Evolutionary conservation across 2,888 invertebrate genomes (phyloP).

Genomic region (Drosophila conformis): DNA sequence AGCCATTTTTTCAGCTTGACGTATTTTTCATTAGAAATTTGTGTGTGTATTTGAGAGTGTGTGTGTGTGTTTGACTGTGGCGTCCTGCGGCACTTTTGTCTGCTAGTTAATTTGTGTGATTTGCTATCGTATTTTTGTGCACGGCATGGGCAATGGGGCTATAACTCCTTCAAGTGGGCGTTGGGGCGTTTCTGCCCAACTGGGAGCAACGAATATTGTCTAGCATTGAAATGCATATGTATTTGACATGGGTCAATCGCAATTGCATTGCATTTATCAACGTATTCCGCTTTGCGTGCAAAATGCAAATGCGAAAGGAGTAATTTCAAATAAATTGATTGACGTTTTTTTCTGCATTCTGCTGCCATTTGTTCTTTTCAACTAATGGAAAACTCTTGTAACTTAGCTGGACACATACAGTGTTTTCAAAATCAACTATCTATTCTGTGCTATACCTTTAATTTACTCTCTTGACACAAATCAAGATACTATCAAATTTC

Average conservation of each 20-base stretch:
- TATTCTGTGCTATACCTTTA: background rate
- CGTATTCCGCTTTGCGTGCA: background rate
- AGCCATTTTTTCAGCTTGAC: conserved; percentile 4
- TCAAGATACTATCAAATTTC: background rate
- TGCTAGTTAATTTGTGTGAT: conserved; percentile 77
- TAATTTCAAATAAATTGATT: conserved; percentile 2
- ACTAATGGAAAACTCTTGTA: background rate
- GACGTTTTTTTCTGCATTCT: background rate
- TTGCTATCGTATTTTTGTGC: conserved; percentile 41
- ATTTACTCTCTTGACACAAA: background rate
- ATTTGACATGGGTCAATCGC: conserved; percentile 32
- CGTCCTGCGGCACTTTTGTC: conserved; percentile 76
- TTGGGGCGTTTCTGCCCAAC: conserved; percentile 23
- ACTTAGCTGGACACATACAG: background rate
- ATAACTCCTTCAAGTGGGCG: conserved; percentile 20
- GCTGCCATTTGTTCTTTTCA: background rate
- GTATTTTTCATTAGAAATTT: conserved; percentile 17
- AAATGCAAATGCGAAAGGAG: background rate
- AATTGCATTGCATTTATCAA: conserved; percentile 28
- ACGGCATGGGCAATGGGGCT: background rate
- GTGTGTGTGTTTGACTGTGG: conserved; percentile 12
- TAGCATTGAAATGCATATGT: background rate
- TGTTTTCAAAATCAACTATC: background rate
- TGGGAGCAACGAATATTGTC: conserved; percentile 12
- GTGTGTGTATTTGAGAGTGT: background rate